phyloP scores from a whole-genome alignment of 2,888 invertebrate species.

The Phanerotoma sp. region DNA sequence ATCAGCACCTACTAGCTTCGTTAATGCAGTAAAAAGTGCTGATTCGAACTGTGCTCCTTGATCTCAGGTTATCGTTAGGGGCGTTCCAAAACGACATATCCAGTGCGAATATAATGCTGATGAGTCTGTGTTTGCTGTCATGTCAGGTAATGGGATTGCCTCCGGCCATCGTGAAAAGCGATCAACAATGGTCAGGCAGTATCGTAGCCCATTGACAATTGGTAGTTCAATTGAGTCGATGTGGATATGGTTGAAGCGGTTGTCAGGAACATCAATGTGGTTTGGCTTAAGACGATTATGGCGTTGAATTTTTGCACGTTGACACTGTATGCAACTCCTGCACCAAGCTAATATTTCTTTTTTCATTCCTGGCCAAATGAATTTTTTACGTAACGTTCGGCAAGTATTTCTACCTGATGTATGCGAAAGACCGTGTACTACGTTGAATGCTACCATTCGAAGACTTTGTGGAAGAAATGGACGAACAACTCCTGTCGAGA shows the following conservation, averaged over 20 bases:
- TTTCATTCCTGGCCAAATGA: conserved; percentile 39
- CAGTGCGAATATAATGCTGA: conserved; percentile 29
- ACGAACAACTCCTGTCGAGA: conserved; percentile 21
- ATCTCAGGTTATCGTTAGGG: conserved; percentile 39
- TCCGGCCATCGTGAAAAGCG: conserved; percentile 42
- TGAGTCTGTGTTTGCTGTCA: conserved; percentile 39
- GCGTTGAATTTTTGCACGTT: conserved; percentile 41
- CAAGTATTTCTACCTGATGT: conserved; percentile 29
- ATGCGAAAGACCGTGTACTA: conserved; percentile 29
- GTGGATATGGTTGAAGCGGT: conserved; percentile 13
- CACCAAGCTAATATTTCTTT: conserved; percentile 39
- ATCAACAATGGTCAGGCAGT: conserved; percentile 45
- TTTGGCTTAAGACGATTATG: conserved; percentile 31
- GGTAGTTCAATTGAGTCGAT: conserved; percentile 20
- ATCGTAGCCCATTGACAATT: conserved; percentile 34
- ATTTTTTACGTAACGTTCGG: conserved; percentile 33
- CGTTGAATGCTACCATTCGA: conserved; percentile 26
- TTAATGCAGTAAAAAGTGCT: neutral
- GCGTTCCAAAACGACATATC: conserved; percentile 37
- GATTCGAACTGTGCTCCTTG: conserved; percentile 40
- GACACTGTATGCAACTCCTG: conserved; percentile 41
- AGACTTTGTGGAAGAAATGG: conserved; percentile 32
- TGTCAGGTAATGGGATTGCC: conserved; percentile 41
- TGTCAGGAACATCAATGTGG: conserved; percentile 2
- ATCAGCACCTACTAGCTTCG: neutral